phyloP scores from a whole-genome alignment of 2,797 vertebrate genomes.

The Enteromius trimaculatus region DNA sequence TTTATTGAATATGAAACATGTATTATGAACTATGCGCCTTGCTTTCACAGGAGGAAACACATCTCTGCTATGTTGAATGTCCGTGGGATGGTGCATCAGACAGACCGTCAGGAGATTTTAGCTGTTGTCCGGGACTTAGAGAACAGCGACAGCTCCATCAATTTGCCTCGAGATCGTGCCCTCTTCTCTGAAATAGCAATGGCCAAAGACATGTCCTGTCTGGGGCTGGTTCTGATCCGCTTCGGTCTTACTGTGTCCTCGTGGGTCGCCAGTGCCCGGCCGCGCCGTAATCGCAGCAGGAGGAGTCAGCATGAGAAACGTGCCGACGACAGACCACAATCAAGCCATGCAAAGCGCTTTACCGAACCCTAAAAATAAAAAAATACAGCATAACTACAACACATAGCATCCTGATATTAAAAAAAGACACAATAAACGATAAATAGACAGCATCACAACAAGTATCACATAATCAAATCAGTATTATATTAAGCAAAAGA shows the following conservation, averaged over 20 bases:
- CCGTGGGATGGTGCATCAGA: conserved; percentile 83
- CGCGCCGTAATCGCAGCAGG: conserved; percentile 41
- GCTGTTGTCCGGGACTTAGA: conserved; percentile 85
- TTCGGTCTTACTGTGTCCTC: conserved; percentile 77
- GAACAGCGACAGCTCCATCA: conserved; percentile 59
- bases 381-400: conserved; percentile 3
- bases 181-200: conserved; percentile 86
- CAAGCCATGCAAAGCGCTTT: conserved; percentile 1
- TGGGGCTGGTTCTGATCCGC: conserved; percentile 78
- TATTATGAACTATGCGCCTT: conserved; percentile 39
- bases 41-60: conserved; percentile 80
- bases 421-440: not conserved
- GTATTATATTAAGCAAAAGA: not conserved
- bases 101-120: conserved; percentile 86
- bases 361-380: not conserved
- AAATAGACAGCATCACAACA: conserved; percentile 3
- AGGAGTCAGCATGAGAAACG: conserved; percentile 30
- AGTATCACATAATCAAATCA: not conserved
- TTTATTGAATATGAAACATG: not conserved
- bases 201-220: conserved; percentile 80
- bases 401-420: conserved; percentile 16
- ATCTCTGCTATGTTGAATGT: conserved; percentile 87
- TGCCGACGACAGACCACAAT: not conserved
- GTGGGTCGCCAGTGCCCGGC: conserved; percentile 79
- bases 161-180: conserved; percentile 71